phyloP scores from a whole-genome alignment of 2,797 vertebrate species.

The Emys orbicularis region DNA sequence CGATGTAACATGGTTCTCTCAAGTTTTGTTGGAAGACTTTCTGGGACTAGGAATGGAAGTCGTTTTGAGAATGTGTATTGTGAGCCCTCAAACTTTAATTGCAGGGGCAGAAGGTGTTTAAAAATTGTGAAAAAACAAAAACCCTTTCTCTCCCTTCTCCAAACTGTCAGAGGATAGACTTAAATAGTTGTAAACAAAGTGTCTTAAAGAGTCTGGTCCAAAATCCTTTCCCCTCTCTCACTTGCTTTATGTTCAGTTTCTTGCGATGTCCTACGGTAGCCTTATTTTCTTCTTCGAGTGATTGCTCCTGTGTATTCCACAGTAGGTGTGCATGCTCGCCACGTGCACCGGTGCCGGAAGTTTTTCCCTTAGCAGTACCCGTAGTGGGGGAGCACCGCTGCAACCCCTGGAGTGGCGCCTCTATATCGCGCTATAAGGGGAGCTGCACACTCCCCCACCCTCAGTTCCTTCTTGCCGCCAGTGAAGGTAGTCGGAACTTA shows the following conservation, averaged over 20 bases:
- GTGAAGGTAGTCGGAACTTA: no score
- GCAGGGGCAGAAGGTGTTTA: not conserved
- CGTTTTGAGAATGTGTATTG: not conserved
- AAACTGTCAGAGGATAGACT: not conserved
- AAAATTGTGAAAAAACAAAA: not conserved
- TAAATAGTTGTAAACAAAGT: not conserved
- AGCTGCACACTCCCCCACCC: no score
- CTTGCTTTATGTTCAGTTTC: not conserved
- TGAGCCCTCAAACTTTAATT: not conserved
- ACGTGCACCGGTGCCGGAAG: not conserved
- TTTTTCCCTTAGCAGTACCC: not conserved
- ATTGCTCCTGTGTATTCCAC: no score
- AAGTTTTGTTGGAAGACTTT: not conserved
- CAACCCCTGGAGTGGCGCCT: no score
- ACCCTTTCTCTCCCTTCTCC: not conserved
- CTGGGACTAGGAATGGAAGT: not conserved
- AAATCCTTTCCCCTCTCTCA: not conserved
- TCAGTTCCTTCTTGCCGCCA: no score
- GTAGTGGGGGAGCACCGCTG: no score
- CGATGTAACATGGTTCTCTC: not conserved
- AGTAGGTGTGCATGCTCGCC: no score
- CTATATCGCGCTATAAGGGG: no score
- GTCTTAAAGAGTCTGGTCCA: not conserved
- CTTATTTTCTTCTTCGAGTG: not conserved
- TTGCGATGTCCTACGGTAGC: not conserved